Base-by-base conservation (phyloP, 2,797 vertebrate species). In the Babyrousa celebensis region DNA sequence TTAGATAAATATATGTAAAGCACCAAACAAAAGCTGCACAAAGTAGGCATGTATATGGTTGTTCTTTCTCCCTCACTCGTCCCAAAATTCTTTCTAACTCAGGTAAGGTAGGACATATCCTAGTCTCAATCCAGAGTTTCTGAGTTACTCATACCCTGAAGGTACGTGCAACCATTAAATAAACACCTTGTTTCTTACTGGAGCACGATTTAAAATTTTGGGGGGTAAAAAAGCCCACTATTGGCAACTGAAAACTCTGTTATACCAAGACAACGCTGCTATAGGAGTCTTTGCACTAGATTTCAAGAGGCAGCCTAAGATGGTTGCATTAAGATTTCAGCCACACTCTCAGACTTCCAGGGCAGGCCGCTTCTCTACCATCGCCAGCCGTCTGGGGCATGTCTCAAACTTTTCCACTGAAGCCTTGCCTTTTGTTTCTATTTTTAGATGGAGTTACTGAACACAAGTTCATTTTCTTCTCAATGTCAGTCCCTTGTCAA, bases 391-490 rank as follows among this genome's bases (percentile, higher is more conserved):
- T 36, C 36, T 77, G 60, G 67, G 82, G 23, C 23, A 32, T 23
- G 84, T 89, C 56, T 80, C 75, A 77, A 83, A 87, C 29, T 84
- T 79, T 70, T 78, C 89, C 84, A 93, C 52, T 70, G 68, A 93
- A 80, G 79, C 52, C 71, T 1, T 96, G 90, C 48, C 43, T 92
- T 91, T 89, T 32, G 21, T 78, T 84, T 77, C 77, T 92, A 21
- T 72, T 92, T 96, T 85, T 92, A 82, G 43, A 94, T 77, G 75
- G 75, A 80, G 62, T 82, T 87, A 91, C 21, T 82, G 86, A 89
- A 91, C 10, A 83, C 36, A 86, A 91, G 58, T 85, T 97, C 17
- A 94, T 82, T 88, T 96, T 95, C 52, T 48, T 89, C 78, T 95
- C 68, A 92, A 29, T 75, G 89, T 56, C 85, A 92, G 43, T 68